Conservation (phyloP, 2,888 invertebrate species). For the Hermaeophaga mercurialis region DNA sequence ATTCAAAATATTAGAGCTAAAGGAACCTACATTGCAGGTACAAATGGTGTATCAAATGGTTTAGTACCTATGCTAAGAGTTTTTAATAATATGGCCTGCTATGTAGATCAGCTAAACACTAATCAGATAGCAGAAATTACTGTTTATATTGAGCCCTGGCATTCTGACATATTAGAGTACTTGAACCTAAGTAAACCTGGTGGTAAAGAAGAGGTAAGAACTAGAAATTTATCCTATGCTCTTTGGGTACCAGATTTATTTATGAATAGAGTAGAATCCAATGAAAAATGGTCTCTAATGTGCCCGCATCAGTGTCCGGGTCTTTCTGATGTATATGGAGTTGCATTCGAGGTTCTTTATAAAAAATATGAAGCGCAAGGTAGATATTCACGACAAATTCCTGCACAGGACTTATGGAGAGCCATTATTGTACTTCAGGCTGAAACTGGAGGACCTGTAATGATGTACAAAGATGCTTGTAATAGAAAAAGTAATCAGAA, state of each 20-base stretch:
- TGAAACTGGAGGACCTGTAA: conserved; percentile 98
- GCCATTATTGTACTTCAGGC: conserved; percentile 93
- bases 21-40: conserved; percentile 87
- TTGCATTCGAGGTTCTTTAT: conserved; percentile 90
- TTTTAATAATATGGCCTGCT: conserved; percentile 93
- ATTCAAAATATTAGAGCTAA: conserved; percentile 93
- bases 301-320: conserved; percentile 94
- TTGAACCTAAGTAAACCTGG: conserved; percentile 87
- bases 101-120: conserved; percentile 97
- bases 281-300: conserved; percentile 93
- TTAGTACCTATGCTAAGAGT: conserved; percentile 95
- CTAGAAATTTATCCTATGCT: conserved; percentile 94
- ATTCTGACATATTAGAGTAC: conserved; percentile 95
- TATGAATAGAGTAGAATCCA: conserved; percentile 89
- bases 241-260: conserved; percentile 98
- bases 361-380: conserved; percentile 81
- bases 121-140: conserved; percentile 98
- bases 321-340: conserved; percentile 90
- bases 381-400: conserved; percentile 64
- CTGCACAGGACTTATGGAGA: conserved; percentile 90
- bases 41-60: conserved; percentile 95
- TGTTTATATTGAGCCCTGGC: conserved; percentile 98
- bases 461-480: conserved; percentile 95
- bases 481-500: conserved; percentile 98
- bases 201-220: conserved; percentile 91